A percentile compares a stretch with the other conserved stretches of the same genome.
These are phyloP conservation scores for Leptodactylus fuscus DNA, from an alignment of 2,113 vertebrate genomes.

Conservation along the genomic window DNA sequence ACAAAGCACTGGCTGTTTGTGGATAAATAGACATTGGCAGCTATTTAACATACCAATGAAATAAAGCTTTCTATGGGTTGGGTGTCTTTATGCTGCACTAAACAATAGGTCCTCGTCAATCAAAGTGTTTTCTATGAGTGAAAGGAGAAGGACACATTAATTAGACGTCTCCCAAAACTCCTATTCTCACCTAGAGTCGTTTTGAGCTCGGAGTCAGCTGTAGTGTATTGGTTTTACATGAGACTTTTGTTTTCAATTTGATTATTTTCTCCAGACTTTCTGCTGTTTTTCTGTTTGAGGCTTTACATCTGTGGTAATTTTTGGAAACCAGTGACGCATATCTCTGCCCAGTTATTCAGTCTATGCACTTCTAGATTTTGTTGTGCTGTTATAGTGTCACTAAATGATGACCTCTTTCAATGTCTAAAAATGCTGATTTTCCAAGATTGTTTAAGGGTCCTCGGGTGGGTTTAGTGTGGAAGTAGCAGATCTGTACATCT, in stretches of 20 bases:
- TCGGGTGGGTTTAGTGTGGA: neutral
- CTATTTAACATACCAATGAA: neutral
- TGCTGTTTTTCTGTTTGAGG: neutral
- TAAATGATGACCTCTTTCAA: neutral
- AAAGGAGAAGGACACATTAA: neutral
- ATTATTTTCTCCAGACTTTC: neutral
- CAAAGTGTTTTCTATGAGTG: neutral
- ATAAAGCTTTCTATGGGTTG: neutral
- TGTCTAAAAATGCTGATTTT: neutral
- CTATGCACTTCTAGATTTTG: neutral
- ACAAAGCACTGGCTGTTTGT: neutral
- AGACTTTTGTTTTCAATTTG: neutral
- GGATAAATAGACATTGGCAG: conserved; percentile 9
- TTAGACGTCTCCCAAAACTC: neutral
- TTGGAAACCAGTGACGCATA: neutral
- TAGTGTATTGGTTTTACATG: neutral
- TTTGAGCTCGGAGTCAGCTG: neutral
- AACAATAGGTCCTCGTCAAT: neutral
- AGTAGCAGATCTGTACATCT: neutral
- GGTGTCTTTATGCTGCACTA: neutral
- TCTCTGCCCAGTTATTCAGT: neutral
- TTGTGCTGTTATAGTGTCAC: neutral
- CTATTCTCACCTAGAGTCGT: neutral
- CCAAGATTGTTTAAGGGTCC: neutral
- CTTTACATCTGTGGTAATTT: neutral